Base-by-base conservation (phyloP, 2,113 vertebrate species). In the Platichthys flesus region DNA sequence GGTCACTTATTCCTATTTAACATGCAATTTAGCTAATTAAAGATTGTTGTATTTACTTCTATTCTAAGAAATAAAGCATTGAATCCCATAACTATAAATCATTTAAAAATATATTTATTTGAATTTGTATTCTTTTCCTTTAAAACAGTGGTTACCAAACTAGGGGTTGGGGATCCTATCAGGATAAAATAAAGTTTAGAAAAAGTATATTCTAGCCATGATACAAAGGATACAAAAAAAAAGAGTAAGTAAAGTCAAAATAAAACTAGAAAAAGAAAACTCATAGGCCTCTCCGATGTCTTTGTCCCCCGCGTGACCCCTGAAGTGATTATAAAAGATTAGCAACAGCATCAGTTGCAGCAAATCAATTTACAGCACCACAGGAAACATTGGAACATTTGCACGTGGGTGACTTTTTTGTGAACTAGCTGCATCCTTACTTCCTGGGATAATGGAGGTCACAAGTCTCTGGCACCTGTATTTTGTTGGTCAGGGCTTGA, bases 21-120 rank as follows among this genome's bases (percentile, higher is more conserved):
- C 24, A 40, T 70, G 55, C 58, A 42, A 81, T 85, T 47, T 68
- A 59, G 28, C 63, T 61, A 76, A 84, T 71, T 59, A 57, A 12
- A 21, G 24, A 13, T 9, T 26, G 31, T 31, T 76, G 37, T 10
- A 23, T 67, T 31, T 37, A 58, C 3, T 67, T 75, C 60, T 23
- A 49, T 68, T 58, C 47, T 23, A 55, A 20, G 15, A 73, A n/a
- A 56, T 68, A 77, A 68, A 45, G 49, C 23, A 45, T 21, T 54
- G n/a, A 54, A 21, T 8, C 21, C 1, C 2, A 18, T 51, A 18
- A 51, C 15, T 51, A 8, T 18, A 18, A 51, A 51, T 51, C 47
- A 51, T 18, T 1, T 6, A 16, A 4, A 51, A 7, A 51, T 4
- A 51, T 51, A 13, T 12, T 49, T 49, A 18, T 51, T 18, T 51